Evolutionary conservation across 2,888 invertebrate species (phyloP).

Genomic region (Cinara cedri): DNA sequence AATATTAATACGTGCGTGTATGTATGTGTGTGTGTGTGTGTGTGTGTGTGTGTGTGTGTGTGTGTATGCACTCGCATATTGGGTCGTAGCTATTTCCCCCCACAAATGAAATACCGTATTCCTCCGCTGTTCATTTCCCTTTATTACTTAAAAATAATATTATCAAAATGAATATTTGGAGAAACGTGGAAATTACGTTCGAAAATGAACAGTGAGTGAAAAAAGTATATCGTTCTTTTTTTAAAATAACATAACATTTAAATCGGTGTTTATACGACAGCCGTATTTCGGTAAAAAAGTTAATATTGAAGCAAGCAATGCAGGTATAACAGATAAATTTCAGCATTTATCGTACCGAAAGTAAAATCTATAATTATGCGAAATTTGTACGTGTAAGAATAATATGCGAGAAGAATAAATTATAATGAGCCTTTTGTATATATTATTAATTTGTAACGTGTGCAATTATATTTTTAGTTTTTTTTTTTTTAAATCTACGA

Average conservation of each 20-base stretch:
- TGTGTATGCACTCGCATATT: background rate
- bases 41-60: background rate
- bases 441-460: background rate
- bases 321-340: background rate
- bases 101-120: too few species aligned
- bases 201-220: too few species aligned
- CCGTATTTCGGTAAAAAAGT: too few species aligned
- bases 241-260: too few species aligned
- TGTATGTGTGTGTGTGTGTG: background rate
- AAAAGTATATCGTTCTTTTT: too few species aligned
- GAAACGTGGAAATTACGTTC: too few species aligned
- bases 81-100: too few species aligned
- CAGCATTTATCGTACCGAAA: background rate
- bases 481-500: too few species aligned
- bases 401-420: constrained; percentile 5
- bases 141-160: too few species aligned
- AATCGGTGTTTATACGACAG: background rate
- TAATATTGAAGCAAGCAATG: background rate
- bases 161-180: too few species aligned
- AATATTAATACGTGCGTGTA: background rate
- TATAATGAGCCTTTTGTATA: background rate
- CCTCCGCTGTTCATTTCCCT: too few species aligned
- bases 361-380: background rate
- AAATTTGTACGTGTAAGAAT: constrained; percentile 4
- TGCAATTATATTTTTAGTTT: too few species aligned